These are phyloP conservation scores for Arvicanthis niloticus DNA, from an alignment of 2,113 vertebrate species.

Conservation along the genomic window DNA sequence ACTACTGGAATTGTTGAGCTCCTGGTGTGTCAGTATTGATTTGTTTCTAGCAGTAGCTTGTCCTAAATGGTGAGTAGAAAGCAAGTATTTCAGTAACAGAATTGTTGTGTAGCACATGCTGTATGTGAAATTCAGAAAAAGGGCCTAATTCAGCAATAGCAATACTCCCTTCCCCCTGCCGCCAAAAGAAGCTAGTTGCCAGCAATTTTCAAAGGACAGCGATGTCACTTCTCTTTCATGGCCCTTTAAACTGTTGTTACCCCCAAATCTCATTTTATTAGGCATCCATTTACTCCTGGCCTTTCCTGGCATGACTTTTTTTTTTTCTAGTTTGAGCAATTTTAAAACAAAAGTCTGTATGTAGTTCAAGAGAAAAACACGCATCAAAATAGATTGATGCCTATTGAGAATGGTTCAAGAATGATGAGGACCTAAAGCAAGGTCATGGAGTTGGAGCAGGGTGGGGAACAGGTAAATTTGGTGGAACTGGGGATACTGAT, in stretches of 20 bases:
- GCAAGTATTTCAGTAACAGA: slow-evolving; percentile 86
- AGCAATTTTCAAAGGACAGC: slow-evolving; percentile 87
- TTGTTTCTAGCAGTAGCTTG: slow-evolving; percentile 87
- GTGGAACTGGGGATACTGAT: neutral
- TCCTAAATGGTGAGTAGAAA: slow-evolving; percentile 87
- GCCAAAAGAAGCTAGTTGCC: slow-evolving; percentile 76
- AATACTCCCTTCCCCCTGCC: neutral
- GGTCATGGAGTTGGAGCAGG: neutral
- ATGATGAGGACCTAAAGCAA: neutral
- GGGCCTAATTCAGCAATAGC: slow-evolving; percentile 85
- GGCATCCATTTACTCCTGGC: slow-evolving; percentile 85
- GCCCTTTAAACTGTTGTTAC: slow-evolving; percentile 89
- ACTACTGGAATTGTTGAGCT: slow-evolving; percentile 84
- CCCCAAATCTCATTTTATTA: slow-evolving; percentile 87
- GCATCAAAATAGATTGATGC: neutral
- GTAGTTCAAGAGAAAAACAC: slow-evolving; percentile 86
- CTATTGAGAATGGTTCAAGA: neutral
- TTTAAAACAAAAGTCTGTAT: slow-evolving; percentile 92
- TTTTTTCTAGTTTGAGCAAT: slow-evolving; percentile 90
- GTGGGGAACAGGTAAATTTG: neutral
- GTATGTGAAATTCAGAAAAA: slow-evolving; percentile 86
- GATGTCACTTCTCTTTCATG: slow-evolving; percentile 91
- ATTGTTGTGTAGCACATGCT: slow-evolving; percentile 89
- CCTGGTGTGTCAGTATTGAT: slow-evolving; percentile 86
- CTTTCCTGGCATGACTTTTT: slow-evolving; percentile 86